Evolutionary conservation across 2,797 vertebrate species (phyloP).

Genomic region (Melanotaenia parkinsoni): DNA sequence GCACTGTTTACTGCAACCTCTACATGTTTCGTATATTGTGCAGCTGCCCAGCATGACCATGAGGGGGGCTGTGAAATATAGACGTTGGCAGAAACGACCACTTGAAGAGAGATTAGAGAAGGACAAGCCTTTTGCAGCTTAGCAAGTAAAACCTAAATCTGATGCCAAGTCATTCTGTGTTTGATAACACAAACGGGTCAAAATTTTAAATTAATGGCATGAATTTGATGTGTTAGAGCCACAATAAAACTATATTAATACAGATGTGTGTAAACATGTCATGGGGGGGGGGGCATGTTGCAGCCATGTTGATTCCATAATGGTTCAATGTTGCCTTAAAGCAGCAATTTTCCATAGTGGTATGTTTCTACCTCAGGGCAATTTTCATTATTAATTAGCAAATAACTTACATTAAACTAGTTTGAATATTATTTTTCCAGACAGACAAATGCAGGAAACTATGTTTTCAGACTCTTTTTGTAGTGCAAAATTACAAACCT

Average conservation of each 20-base stretch:
- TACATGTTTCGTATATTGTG: no score
- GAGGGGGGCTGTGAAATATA: background rate
- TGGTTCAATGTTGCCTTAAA: no score
- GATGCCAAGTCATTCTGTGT: slow-evolving; percentile 1
- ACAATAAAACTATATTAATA: no score
- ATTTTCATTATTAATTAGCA: no score
- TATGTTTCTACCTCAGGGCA: no score
- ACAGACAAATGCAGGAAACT: background rate
- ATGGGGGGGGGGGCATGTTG: no score
- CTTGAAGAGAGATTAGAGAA: slow-evolving; percentile 32
- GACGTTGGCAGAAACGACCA: slow-evolving; percentile 15
- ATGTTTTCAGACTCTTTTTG: background rate
- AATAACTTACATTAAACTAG: no score
- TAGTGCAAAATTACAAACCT: background rate
- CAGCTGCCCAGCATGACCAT: background rate
- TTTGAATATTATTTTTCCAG: background rate
- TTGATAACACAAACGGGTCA: background rate
- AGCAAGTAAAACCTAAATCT: background rate
- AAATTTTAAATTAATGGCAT: background rate
- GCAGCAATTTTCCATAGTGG: no score
- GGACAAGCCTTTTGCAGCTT: background rate
- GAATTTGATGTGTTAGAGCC: no score
- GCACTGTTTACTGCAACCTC: no score
- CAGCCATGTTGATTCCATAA: no score
- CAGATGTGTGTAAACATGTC: no score